These are phyloP conservation scores for Tetranychus piercei DNA, from an alignment of 2,888 invertebrate species.

Conservation along the genomic window DNA sequence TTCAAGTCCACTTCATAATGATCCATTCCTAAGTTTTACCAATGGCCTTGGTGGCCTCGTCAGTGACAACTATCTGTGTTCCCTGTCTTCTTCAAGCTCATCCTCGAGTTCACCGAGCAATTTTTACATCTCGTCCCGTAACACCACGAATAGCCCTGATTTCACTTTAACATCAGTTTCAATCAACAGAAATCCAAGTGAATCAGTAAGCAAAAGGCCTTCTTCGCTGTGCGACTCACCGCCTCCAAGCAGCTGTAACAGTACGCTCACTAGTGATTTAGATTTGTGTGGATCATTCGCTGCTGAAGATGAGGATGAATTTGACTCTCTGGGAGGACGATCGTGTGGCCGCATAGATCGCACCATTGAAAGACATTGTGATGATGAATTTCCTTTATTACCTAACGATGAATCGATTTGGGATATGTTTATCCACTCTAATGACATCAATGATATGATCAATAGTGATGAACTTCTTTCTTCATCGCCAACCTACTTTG, in stretches of 20 bases:
- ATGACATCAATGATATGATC: constrained; percentile 8
- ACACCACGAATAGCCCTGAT: constrained; percentile 2
- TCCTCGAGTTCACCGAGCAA: constrained; percentile 3
- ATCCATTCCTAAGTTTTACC: constrained; percentile 6
- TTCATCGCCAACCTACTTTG: constrained; percentile 2
- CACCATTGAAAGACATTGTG: not conserved
- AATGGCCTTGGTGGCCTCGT: not conserved
- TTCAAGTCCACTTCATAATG: constrained; percentile 1
- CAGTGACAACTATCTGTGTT: not conserved
- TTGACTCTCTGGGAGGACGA: not conserved
- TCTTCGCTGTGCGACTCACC: constrained; percentile 17
- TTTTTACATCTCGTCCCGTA: constrained; percentile 1
- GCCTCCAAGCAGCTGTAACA: constrained; percentile 12
- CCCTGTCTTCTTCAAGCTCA: constrained; percentile 6
- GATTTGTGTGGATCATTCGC: constrained; percentile 11
- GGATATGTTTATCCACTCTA: constrained; percentile 13
- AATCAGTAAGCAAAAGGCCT: not conserved
- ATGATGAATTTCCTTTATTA: constrained; percentile 10
- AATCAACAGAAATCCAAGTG: not conserved
- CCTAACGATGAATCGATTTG: constrained; percentile 14
- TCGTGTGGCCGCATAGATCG: not conserved
- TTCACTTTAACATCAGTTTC: not conserved
- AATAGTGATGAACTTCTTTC: constrained; percentile 5
- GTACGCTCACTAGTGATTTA: constrained; percentile 11
- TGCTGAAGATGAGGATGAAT: not conserved